Conservation (phyloP, 2,797 vertebrate genomes). For the Megaceryle alcyon region DNA sequence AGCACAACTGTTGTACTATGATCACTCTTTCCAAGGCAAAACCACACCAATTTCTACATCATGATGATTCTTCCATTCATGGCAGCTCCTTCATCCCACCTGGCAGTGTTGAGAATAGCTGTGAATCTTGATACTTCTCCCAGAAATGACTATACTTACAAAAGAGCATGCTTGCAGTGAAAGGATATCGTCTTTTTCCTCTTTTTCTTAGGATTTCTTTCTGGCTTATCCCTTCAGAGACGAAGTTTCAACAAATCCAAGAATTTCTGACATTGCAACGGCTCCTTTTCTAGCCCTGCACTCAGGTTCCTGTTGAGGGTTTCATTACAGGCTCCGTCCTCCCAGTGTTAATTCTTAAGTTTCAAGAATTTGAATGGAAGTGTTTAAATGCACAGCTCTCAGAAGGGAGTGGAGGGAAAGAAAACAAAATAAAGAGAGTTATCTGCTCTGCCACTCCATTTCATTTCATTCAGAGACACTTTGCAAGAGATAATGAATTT, state of each 20-base stretch:
- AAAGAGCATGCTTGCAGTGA: neutral
- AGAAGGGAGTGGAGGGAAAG: neutral
- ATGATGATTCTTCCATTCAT: constrained; percentile 7
- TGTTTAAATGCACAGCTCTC: neutral
- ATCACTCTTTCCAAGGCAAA: neutral
- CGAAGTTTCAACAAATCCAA: neutral
- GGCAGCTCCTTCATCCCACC: neutral
- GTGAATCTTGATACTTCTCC: neutral
- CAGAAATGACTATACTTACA: neutral
- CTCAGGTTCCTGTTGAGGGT: neutral
- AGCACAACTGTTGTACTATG: neutral
- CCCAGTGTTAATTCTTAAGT: neutral
- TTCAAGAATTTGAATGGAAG: neutral
- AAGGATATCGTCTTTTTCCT: neutral
- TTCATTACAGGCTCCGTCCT: neutral
- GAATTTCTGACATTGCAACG: neutral
- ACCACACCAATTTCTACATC: neutral
- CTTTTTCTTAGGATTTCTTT: neutral
- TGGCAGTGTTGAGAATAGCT: neutral
- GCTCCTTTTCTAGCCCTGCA: neutral
- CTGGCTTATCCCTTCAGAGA: neutral
- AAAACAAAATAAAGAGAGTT: neutral
- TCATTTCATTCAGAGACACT: neutral
- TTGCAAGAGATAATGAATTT: neutral
- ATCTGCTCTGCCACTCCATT: neutral